phyloP scores from a whole-genome alignment of 2,797 vertebrate species.

The Xenopus petersii region DNA sequence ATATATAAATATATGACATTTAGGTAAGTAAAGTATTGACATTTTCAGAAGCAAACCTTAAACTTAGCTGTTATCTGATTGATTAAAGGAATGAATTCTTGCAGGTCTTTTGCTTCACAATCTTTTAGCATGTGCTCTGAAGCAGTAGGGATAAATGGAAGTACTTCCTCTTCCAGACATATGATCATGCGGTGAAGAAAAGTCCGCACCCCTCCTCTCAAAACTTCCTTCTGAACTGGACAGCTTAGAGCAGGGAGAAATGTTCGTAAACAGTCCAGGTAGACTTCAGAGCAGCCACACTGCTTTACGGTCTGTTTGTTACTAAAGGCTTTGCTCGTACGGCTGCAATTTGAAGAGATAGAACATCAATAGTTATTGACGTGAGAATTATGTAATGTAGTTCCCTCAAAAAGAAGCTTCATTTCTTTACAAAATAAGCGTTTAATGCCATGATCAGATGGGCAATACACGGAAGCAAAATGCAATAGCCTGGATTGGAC shows the following conservation, averaged over 20 bases:
- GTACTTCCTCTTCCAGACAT: slow-evolving; percentile 95
- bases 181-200: slow-evolving; percentile 99
- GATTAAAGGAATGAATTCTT: slow-evolving; percentile 98
- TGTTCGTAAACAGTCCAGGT: slow-evolving; percentile 88
- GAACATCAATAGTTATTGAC: neutral
- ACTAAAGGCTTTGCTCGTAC: slow-evolving; percentile 98
- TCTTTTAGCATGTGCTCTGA: slow-evolving; percentile 98
- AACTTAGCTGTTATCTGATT: slow-evolving; percentile 98
- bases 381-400: neutral
- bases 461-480: too few relatives aligned
- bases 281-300: slow-evolving; percentile 92
- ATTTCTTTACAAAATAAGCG: too few relatives aligned
- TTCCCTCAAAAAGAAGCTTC: neutral
- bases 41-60: slow-evolving; percentile 72
- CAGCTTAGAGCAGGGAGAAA: slow-evolving; percentile 94
- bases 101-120: slow-evolving; percentile 94
- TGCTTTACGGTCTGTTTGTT: slow-evolving; percentile 98
- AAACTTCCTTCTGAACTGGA: slow-evolving; percentile 83
- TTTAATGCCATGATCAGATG: too few relatives aligned
- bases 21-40: too few relatives aligned
- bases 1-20: too few relatives aligned
- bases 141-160: slow-evolving; percentile 91
- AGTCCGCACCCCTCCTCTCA: slow-evolving; percentile 89
- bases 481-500: too few relatives aligned
- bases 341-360: slow-evolving; percentile 64